Base-by-base conservation (phyloP, 2,113 vertebrate genomes). In the Proterorhinus semilunaris region DNA sequence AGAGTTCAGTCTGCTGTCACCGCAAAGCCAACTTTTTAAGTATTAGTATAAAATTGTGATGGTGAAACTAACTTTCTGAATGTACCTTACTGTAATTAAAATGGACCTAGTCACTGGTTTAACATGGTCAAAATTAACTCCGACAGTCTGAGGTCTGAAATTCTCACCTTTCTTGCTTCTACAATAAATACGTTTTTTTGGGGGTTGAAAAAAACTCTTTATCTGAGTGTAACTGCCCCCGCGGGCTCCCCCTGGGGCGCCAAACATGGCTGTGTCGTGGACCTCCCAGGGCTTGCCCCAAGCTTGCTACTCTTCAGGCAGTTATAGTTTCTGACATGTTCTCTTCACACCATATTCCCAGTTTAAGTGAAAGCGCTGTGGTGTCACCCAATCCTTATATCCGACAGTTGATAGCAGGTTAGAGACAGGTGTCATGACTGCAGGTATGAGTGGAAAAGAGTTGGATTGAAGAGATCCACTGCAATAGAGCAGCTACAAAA, bases 201-300 rank as follows among this genome's bases (percentile, higher is more conserved):
- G n/a, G n/a, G n/a, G n/a, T n/a, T n/a, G n/a, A n/a, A n/a, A n/a
- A n/a, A 21, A 21, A 21, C 21, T 17, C 62, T 52, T 51, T 36
- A 57, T 75, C 69, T 69, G 6, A 15, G 53, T 68, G 69, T 65
- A 66, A 69, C 49, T 42, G n/a, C 53, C 46, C 71, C 48, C 17
- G 17, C 47, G 42, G 44, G 36, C 55, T 43, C 44, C 71, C 66
- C 68, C 49, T 3, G 12, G 10, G 61, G n/a, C 11, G 1, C 66
- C 67, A 45, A 62, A 49, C 48, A 59, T 58, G 55, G 52, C 44
- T 72, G 51, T 62, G 48, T 76, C 78, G 65, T 62, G 61, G 64
- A 48, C 46, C 59, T 15, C 65, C 48, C 58, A 42, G 63, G 65
- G 62, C 68, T 70, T 70, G 63, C 66, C 68, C 55, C 11, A 0